phyloP scores from a whole-genome alignment of 1,140 invertebrate genomes.

The Chymomyza costata region DNA sequence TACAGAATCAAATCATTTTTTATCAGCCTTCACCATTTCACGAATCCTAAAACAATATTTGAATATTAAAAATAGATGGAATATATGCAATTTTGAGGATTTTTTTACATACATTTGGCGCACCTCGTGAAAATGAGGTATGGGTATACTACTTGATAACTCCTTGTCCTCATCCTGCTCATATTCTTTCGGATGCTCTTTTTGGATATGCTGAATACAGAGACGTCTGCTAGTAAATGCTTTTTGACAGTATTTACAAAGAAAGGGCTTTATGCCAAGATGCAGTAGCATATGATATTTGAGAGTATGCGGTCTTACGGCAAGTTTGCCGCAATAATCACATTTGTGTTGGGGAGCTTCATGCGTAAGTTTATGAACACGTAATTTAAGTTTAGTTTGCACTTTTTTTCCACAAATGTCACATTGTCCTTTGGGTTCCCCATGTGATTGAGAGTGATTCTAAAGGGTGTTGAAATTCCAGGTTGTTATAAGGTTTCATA shows the following conservation, averaged over 20 bases:
- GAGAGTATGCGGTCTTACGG: conserved; percentile 70
- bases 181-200: conserved; percentile 74
- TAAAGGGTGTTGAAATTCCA: no score
- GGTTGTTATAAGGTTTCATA: no score
- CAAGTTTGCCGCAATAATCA: conserved; percentile 54
- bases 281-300: conserved; percentile 75
- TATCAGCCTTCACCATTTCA: conserved; percentile 21
- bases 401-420: conserved; percentile 75
- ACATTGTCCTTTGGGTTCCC: conserved; percentile 74
- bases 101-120: conserved; percentile 46
- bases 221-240: conserved; percentile 76
- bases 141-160: conserved; percentile 37
- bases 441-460: conserved; percentile 70
- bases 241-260: conserved; percentile 75
- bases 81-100: not conserved
- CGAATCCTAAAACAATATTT: no score
- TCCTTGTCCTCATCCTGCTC: conserved; percentile 34
- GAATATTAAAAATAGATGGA: not conserved
- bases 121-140: conserved; percentile 63
- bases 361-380: conserved; percentile 76
- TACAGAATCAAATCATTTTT: no score
- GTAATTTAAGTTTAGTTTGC: conserved; percentile 75
- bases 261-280: conserved; percentile 75
- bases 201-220: conserved; percentile 76
- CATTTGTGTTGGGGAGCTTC: conserved; percentile 74